Evolutionary conservation across 2,888 invertebrate genomes (phyloP), one percentile per base, ranked within the genome.

Genomic region (Chrysolina americana): DNA sequence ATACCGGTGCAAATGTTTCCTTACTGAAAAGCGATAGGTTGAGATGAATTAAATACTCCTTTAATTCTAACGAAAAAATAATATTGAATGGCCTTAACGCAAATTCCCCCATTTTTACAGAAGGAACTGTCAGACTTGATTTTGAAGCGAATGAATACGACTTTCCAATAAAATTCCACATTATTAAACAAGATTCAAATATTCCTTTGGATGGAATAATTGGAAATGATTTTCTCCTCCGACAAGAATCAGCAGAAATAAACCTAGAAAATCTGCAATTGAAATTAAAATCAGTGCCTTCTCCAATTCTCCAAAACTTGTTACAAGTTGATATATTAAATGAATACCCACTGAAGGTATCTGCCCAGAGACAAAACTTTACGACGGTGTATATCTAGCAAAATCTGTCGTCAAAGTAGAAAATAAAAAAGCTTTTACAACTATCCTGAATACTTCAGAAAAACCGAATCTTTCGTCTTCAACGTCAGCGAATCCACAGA

Each of bases 271-370:
- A n/a, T n/a, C n/a, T n/a, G n/a, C n/a, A n/a, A n/a, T n/a, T n/a
- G n/a, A n/a, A n/a, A n/a, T n/a, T n/a, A n/a, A n/a, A n/a, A n/a
- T n/a, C n/a, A n/a, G n/a, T n/a, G n/a, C n/a, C n/a, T n/a, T n/a
- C n/a, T n/a, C n/a, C n/a, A n/a, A n/a, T n/a, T n/a, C n/a, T n/a
- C n/a, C n/a, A 36, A 36, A 36, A 1, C 17, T 36, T 36, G n/a
- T 41, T 28, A 63, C 28, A 41, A 63, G 36, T 63, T n/a, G n/a
- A 63, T 15, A 63, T 59, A 59, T 23, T 23, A 15, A 59, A 63
- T 28, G 15, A 17, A 63, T 9, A 59, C 23, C 21, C 59, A 21
- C 17, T 1, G 23, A 59, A 59, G 23, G 59, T 21, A 59, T 59
- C 23, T 59, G 59, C 23, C 23, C 59, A 59, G 59, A 59, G 21